Base-by-base conservation (phyloP, 2,888 invertebrate species). In the Prenolepis imparis region DNA sequence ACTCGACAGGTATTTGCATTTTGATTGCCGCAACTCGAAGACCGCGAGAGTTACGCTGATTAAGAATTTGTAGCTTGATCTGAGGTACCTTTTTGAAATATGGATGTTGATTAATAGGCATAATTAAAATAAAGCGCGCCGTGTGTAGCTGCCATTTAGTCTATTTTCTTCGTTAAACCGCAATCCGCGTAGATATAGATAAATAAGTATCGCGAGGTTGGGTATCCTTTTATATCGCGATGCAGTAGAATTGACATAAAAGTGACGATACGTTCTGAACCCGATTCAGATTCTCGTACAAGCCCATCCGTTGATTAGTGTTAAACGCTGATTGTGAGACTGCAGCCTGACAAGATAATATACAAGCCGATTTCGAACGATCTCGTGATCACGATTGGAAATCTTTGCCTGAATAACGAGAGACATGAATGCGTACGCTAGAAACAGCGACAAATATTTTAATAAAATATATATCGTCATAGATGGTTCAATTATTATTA, bases 31-130 rank as follows among this genome's bases (percentile, higher is more conserved):
- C 32, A 52, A 52, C 66, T 67, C n/a, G 66, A 48, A 39, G 52
- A 21, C 59, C 66, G 24, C 82, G 52, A 63, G 52, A 77, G 77
- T 55, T 64, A 64, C 66, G 67, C 59, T 78, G 78, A 78, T 72
- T 80, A 80, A 80, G 77, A 41, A 77, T 78, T 78, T 52, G 78
- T 78, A 57, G 72, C 57, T 59, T 32, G 73, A 70, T 78, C 78
- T 78, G 44, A 72, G 59, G 41, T 70, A 78, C 70, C 73, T 78
- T 72, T 77, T 67, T 70, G 73, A 78, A 70, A 70, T 57, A 70
- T 77, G 28, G 11, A 52, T 9, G 70, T 78, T 72, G 78, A 70
- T 78, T 78, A 70, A 72, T 70, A 70, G 73, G 18, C 57, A 57
- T 55, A 78, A 78, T 78, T 70, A 78, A 78, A 72, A 78, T 68